Conservation (phyloP, 2,888 invertebrate species). For the Druceiella hillmani region DNA sequence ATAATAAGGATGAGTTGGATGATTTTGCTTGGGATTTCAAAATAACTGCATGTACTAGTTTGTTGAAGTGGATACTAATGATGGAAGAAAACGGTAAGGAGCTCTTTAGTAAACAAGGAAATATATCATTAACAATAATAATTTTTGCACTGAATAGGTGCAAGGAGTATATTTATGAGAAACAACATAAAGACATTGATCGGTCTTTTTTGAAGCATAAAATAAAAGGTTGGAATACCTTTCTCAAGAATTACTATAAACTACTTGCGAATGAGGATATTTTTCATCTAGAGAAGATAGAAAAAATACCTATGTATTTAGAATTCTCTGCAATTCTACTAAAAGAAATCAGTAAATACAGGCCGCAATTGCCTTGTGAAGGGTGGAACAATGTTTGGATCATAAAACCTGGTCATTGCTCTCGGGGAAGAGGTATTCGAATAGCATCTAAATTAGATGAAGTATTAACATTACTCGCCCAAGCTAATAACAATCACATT, state of each 20-base stretch:
- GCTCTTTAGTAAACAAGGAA: constrained; percentile 48
- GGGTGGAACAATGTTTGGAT: constrained; percentile 86
- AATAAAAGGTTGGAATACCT: constrained; percentile 61
- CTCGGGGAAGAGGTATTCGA: constrained; percentile 77
- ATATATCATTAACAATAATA: constrained; percentile 51
- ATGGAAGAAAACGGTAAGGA: constrained; percentile 37
- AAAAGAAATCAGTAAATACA: constrained; percentile 51
- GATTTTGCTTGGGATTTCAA: constrained; percentile 68
- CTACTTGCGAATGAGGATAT: constrained; percentile 54
- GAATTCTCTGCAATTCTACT: constrained; percentile 52
- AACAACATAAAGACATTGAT: constrained; percentile 64
- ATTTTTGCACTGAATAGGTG: constrained; percentile 68
- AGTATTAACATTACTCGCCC: constrained; percentile 58
- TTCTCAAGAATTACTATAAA: constrained; percentile 60
- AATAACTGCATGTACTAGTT: constrained; percentile 69
- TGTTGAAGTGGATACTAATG: constrained; percentile 57
- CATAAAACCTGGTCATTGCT: constrained; percentile 78
- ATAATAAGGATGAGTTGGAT: constrained; percentile 50
- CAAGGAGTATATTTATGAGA: constrained; percentile 54
- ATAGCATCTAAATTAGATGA: constrained; percentile 70
- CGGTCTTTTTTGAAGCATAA: constrained; percentile 33
- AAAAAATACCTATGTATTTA: constrained; percentile 35
- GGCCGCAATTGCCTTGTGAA: constrained; percentile 64
- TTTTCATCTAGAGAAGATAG: constrained; percentile 38
- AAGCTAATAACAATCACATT: constrained; percentile 62